Base-by-base conservation (phyloP, 2,888 invertebrate species). In the Scaptomyza cyrtandrae region DNA sequence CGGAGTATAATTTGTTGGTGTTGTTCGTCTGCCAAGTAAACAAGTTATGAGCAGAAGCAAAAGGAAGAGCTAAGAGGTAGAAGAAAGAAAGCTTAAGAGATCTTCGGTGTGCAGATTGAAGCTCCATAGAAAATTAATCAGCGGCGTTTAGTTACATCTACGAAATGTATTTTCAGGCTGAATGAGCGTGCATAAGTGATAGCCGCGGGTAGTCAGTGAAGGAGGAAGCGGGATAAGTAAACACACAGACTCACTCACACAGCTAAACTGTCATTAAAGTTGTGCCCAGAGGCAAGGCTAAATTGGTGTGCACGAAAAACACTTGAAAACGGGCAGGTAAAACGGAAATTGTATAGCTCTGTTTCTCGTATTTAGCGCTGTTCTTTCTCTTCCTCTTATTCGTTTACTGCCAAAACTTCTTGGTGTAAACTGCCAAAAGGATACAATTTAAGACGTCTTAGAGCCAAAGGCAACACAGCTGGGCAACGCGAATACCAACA, bases 341-440 rank as follows among this genome's bases (percentile, higher is more conserved):
- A 71, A 62, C 60, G 50, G 55, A 67, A 75, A 63, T 68, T 67
- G 41, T 56, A 60, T 58, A 54, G 53, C 55, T 53, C 29, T 43
- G 29, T 52, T 44, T 37, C 24, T 31, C 54, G 24, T 41, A 10
- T 10, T 41, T 6, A 14, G 14, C 14, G 44, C 1, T 41, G 31
- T 45, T 9, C 19, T 19, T 41, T 29, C 13, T 16, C 13, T 35
- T 6, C 27, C 16, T 27, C 10, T 43, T 19, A 54, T 19, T 48
- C 31, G 57, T 16, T 52, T 45, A 19, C n/a, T 41, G 19, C n/a
- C 16, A 11, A 48, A 48, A 33, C 24, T 27, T 59, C 59, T 60
- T 39, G 41, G 66, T 58, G 67, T 44, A 65, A 71, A 64, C 65
- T 66, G 60, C 69, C 63, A 66, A 74, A 73, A 67, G 82, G 58